phyloP scores from a whole-genome alignment of 2,888 invertebrate genomes.

The Zygogramma bicolorata region DNA sequence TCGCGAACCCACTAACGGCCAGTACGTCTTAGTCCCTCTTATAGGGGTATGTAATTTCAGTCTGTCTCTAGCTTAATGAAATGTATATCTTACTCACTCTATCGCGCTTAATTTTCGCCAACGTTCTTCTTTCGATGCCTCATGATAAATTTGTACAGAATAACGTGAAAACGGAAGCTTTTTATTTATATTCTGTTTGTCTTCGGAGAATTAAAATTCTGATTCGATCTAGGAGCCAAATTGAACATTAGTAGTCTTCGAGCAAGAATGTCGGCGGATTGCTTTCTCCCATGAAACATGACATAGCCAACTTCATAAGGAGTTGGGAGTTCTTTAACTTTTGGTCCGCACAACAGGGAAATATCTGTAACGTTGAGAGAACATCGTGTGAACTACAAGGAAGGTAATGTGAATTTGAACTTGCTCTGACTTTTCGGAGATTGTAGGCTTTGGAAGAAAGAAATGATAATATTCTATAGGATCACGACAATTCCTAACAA shows the following conservation, averaged over 20 bases:
- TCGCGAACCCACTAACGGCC: conserved; percentile 53
- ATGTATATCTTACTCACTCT: conserved; percentile 64
- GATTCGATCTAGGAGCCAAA: conserved; percentile 25
- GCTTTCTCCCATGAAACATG: too few species aligned
- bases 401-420: too few species aligned
- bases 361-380: too few species aligned
- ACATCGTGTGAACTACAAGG: too few species aligned
- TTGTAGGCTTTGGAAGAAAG: too few species aligned
- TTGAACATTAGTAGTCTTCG: not conserved
- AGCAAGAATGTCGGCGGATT: too few species aligned
- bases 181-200: conserved; percentile 40
- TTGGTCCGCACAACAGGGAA: too few species aligned
- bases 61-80: conserved; percentile 68
- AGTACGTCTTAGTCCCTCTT: conserved; percentile 62
- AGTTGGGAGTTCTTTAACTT: too few species aligned
- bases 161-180: conserved; percentile 49
- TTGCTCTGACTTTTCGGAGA: too few species aligned
- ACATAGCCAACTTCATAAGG: too few species aligned
- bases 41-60: conserved; percentile 68
- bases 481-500: too few species aligned
- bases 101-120: conserved; percentile 56
- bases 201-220: conserved; percentile 48
- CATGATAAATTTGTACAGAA: conserved; percentile 62
- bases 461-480: too few species aligned
- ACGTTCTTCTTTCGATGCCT: conserved; percentile 56